Percentiles rank a stretch among this genome's conserved stretches.
These are phyloP conservation scores for Rousettus leschenaultii DNA, from an alignment of 2,113 vertebrate species.

Conservation along the genomic window DNA sequence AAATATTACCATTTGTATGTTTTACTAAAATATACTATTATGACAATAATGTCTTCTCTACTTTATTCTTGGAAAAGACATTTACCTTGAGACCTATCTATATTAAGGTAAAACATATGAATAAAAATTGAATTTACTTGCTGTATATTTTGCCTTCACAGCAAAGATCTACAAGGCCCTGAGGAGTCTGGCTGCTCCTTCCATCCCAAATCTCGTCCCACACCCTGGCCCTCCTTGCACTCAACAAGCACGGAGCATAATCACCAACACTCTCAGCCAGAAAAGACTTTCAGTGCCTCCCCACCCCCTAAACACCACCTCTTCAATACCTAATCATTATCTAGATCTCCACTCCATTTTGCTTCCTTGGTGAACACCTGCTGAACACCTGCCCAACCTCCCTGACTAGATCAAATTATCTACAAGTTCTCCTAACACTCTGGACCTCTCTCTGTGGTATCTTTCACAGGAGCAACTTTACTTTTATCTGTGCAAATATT, in stretches of 20 bases:
- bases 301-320: background rate
- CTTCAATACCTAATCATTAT: background rate
- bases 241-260: background rate
- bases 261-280: background rate
- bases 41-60: slow-evolving; percentile 7
- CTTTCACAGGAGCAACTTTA: background rate
- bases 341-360: background rate
- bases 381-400: background rate
- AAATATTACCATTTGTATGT: slow-evolving; percentile 40
- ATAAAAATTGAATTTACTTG: slow-evolving; percentile 33
- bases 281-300: background rate
- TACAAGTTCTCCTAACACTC: background rate
- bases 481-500: background rate
- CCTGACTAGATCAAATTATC: background rate
- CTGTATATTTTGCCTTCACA: background rate
- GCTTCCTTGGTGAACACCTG: background rate
- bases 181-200: background rate
- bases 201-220: background rate
- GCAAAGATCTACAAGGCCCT: background rate
- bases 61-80: slow-evolving; percentile 23
- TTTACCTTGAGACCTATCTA: slow-evolving; percentile 47
- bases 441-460: background rate
- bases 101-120: slow-evolving; percentile 49
- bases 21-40: slow-evolving; percentile 39
- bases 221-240: rapidly evolving